These are phyloP conservation scores for Spodoptera litura DNA, from an alignment of 1,140 invertebrate species.

Conservation along the genomic window DNA sequence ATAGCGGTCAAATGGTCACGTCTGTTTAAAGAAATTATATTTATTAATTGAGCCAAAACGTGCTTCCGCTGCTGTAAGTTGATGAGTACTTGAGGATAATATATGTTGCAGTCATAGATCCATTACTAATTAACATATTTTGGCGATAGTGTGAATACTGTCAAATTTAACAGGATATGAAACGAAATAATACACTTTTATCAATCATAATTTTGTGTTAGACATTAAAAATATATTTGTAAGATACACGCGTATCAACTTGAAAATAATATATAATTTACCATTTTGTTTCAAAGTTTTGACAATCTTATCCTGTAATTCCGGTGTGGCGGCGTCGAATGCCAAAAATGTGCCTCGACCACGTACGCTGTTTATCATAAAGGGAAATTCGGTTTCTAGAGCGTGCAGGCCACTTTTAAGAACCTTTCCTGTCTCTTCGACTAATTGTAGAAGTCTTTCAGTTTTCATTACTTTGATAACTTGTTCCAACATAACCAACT, in stretches of 20 bases:
- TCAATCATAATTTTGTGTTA: too few relatives aligned
- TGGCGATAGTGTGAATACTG: too few relatives aligned
- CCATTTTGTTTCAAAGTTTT: slow-evolving; percentile 92
- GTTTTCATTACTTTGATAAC: slow-evolving; percentile 94
- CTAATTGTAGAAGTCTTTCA: slow-evolving; percentile 93
- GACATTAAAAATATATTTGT: too few relatives aligned
- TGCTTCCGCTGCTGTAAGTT: too few relatives aligned
- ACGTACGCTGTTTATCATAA: slow-evolving; percentile 92
- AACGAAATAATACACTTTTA: too few relatives aligned
- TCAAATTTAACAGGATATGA: too few relatives aligned
- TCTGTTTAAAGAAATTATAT: too few relatives aligned
- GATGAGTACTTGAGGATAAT: too few relatives aligned
- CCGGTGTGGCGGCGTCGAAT: slow-evolving; percentile 90
- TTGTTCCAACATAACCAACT: slow-evolving; percentile 95
- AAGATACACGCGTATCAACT: neutral
- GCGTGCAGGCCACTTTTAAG: slow-evolving; percentile 91
- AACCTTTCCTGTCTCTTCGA: slow-evolving; percentile 91
- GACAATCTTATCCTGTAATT: slow-evolving; percentile 93
- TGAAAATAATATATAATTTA: slow-evolving; percentile 69
- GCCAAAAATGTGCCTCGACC: slow-evolving; percentile 97
- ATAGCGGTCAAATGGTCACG: too few relatives aligned
- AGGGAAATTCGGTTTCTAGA: slow-evolving; percentile 91
- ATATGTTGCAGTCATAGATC: too few relatives aligned
- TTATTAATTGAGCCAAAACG: too few relatives aligned
- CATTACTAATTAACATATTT: too few relatives aligned